Conservation (phyloP, 2,113 vertebrate genomes). For the Aegithalos caudatus region DNA sequence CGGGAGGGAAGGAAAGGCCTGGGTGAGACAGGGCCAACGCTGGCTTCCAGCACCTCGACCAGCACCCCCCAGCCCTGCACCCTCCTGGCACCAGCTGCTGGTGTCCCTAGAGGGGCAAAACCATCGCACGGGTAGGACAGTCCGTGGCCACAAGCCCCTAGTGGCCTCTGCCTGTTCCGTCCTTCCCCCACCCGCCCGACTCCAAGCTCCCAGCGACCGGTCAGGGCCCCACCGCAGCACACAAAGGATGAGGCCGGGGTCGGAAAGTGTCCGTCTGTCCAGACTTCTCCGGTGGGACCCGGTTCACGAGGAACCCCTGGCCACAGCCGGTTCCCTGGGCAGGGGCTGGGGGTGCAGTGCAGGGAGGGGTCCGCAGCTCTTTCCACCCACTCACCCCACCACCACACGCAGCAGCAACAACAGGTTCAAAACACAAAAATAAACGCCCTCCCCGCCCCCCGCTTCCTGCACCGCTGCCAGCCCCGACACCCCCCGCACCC, state of each 20-base stretch:
- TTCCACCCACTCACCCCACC: constrained; percentile 28
- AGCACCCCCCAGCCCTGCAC: background rate
- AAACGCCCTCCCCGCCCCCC: background rate
- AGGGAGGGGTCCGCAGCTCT: constrained; percentile 26
- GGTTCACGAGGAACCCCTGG: accelerated
- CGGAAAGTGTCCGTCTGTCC: background rate
- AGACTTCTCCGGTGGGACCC: background rate
- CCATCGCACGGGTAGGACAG: background rate
- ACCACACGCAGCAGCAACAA: constrained; percentile 26
- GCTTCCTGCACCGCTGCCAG: background rate
- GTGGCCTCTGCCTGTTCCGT: background rate
- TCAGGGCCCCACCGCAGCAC: constrained; percentile 8
- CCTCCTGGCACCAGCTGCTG: background rate
- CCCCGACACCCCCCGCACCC: background rate
- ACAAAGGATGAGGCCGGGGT: constrained; percentile 34
- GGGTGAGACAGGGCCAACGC: background rate
- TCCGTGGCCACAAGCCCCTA: background rate
- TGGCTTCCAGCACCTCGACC: background rate
- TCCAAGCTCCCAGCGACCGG: background rate
- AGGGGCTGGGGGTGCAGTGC: background rate
- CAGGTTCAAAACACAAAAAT: constrained; percentile 50
- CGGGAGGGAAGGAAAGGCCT: background rate
- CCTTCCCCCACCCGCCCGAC: background rate
- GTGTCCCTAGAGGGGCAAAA: background rate
- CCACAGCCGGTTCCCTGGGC: background rate